Percentiles rank a stretch among this genome's conserved stretches.
phyloP scores from a whole-genome alignment of 2,797 vertebrate species.

The Acomys russatus region DNA sequence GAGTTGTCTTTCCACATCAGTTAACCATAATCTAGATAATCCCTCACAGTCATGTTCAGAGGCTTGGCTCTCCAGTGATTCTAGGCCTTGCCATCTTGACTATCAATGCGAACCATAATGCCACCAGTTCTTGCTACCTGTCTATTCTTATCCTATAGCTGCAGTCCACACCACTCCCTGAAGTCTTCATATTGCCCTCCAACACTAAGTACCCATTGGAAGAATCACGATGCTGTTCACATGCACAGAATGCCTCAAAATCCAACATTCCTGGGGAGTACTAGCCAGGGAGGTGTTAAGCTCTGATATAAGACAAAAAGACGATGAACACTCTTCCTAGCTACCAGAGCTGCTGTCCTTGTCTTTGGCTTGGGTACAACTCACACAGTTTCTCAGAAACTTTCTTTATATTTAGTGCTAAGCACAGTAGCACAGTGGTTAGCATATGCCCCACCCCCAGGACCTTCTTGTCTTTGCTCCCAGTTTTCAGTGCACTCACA shows the following conservation, averaged over 20 bases:
- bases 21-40: neutral
- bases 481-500: neutral
- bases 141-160: rapidly evolving
- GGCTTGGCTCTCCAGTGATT: neutral
- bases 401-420: neutral
- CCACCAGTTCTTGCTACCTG: neutral
- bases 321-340: rapidly evolving
- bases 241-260: rapidly evolving
- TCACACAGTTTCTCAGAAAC: neutral
- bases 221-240: too few relatives aligned
- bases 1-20: neutral
- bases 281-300: too few relatives aligned
- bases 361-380: neutral
- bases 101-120: neutral
- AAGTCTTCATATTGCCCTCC: neutral
- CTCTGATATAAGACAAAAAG: neutral
- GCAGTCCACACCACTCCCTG: rapidly evolving
- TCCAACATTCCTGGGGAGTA: rapidly evolving
- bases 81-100: too few relatives aligned
- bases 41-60: neutral
- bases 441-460: rapidly evolving
- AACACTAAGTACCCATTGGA: rapidly evolving
- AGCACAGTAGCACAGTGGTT: rapidly evolving
- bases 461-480: rapidly evolving
- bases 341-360: rapidly evolving